Percentiles rank a stretch among this genome's conserved stretches.
Evolutionary conservation across 2,888 invertebrate genomes (phyloP).

Genomic region (Zygothrica quintamaculata): DNA sequence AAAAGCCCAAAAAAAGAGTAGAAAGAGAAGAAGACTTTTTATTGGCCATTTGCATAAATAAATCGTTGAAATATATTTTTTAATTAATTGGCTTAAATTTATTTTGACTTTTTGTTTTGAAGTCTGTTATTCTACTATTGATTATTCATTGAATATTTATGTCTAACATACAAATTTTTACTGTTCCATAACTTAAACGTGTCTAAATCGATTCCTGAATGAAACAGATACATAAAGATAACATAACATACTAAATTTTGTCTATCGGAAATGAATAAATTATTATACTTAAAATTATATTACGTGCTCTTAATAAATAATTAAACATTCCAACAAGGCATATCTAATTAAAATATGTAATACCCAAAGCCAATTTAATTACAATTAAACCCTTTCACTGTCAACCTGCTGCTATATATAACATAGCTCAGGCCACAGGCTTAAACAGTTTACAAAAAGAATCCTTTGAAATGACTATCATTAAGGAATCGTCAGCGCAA

Average conservation of each 20-base stretch:
- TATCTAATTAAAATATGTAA: not conserved
- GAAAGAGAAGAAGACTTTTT: conserved; percentile 47
- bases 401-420: not conserved
- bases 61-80: conserved; percentile 46
- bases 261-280: not conserved
- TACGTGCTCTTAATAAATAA: too few relatives aligned
- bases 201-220: not conserved
- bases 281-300: not conserved
- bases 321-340: too few relatives aligned
- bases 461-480: not conserved
- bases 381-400: not conserved
- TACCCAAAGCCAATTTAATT: conserved; percentile 15
- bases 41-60: conserved; percentile 64
- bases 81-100: conserved; percentile 69
- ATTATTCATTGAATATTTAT: conserved; percentile 58
- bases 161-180: conserved; percentile 28
- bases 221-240: too few relatives aligned
- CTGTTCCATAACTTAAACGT: not conserved
- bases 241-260: too few relatives aligned
- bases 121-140: conserved; percentile 22
- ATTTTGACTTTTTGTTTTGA: conserved; percentile 46
- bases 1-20: too few relatives aligned
- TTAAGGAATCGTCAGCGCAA: not conserved
- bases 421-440: not conserved
- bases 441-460: not conserved